Conservation (phyloP, 2,888 invertebrate species). For the Coleophora deauratella region DNA sequence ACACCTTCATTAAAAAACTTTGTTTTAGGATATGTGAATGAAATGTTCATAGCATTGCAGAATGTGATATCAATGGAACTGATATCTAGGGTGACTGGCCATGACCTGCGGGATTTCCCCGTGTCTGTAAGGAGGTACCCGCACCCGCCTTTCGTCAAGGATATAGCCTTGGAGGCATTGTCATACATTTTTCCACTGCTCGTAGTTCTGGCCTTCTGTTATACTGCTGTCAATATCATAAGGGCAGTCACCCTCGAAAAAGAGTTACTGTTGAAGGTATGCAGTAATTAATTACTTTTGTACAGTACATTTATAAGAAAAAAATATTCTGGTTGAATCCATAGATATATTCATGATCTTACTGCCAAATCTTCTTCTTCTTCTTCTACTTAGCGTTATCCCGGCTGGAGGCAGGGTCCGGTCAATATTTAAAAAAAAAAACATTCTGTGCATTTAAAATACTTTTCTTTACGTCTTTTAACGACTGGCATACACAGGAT, state of each 20-base stretch:
- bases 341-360: too few relatives aligned
- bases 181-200: constrained; percentile 82
- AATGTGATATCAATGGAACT: constrained; percentile 52
- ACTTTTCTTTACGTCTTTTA: too few relatives aligned
- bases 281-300: constrained; percentile 5
- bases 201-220: constrained; percentile 85
- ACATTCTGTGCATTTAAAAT: too few relatives aligned
- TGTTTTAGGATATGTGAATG: constrained; percentile 51
- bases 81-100: constrained; percentile 37
- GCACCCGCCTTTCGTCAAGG: constrained; percentile 80
- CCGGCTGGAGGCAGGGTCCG: too few relatives aligned
- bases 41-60: constrained; percentile 59
- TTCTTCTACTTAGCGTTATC: too few relatives aligned
- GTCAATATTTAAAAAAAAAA: too few relatives aligned
- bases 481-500: too few relatives aligned
- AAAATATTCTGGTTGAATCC: too few relatives aligned
- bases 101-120: constrained; percentile 32
- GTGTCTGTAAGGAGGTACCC: constrained; percentile 79
- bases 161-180: constrained; percentile 78
- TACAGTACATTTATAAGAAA: too few relatives aligned
- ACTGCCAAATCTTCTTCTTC: too few relatives aligned
- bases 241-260: constrained; percentile 84
- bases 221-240: constrained; percentile 84
- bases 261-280: constrained; percentile 82
- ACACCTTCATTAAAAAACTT: not conserved